phyloP scores from a whole-genome alignment of 2,797 vertebrate species.

The Tokudaia tokunoshimensis region DNA sequence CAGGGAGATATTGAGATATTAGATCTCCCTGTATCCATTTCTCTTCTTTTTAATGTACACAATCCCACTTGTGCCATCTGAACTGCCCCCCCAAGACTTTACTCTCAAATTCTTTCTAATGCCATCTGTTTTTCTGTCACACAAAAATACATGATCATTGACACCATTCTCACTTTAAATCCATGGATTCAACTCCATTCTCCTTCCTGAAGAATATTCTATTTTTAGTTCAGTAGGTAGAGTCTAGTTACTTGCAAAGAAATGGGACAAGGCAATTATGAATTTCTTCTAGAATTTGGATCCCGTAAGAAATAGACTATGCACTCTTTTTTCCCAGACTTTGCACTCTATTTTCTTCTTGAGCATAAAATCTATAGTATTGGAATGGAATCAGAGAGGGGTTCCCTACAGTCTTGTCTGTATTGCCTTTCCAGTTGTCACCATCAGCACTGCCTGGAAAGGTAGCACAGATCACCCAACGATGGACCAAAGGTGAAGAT shows the following conservation, averaged over 20 bases:
- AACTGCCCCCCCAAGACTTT: neutral
- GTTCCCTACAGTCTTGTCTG: neutral
- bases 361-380: neutral
- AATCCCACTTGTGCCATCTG: neutral
- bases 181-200: accelerated
- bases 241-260: conserved; percentile 44
- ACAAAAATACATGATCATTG: neutral
- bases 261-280: neutral
- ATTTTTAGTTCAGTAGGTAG: conserved; percentile 23
- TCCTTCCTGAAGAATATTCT: neutral
- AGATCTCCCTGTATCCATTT: neutral
- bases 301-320: conserved; percentile 1
- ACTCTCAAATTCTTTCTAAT: neutral
- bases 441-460: neutral
- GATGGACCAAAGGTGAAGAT: conserved; percentile 50
- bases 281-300: neutral
- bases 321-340: neutral
- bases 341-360: neutral
- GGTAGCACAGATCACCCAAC: neutral
- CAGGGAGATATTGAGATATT: neutral
- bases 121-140: neutral
- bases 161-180: neutral
- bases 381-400: neutral
- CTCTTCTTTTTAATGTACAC: neutral
- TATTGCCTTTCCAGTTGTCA: neutral